These are phyloP conservation scores for Nannospalax galili DNA, from an alignment of 2,113 vertebrate species.

Conservation along the genomic window DNA sequence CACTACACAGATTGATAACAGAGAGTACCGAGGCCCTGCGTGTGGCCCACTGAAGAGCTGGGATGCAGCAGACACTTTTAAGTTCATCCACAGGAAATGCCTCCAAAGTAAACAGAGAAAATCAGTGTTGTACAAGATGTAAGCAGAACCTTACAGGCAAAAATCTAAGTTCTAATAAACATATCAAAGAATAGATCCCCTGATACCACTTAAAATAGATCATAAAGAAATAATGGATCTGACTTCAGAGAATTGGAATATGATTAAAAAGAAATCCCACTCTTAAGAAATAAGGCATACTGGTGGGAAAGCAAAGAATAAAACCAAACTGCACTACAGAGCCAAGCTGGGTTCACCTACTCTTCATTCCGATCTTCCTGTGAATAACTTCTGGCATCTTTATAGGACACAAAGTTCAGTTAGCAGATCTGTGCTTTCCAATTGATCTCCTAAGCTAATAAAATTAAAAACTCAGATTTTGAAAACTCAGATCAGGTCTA, in stretches of 20 bases:
- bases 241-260: conserved; percentile 27
- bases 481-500: conserved; percentile 16
- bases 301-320: background rate
- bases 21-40: background rate
- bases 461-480: conserved; percentile 37
- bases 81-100: conserved; percentile 3
- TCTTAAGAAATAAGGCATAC: background rate
- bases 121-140: background rate
- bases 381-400: background rate
- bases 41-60: rapidly evolving
- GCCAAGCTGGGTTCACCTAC: background rate
- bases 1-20: background rate
- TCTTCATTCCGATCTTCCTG: background rate
- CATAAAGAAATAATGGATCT: conserved; percentile 38
- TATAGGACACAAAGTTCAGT: conserved; percentile 11
- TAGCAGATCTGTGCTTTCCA: conserved; percentile 7
- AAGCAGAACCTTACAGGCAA: conserved; percentile 31
- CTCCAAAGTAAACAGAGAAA: conserved; percentile 50
- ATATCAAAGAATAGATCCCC: background rate
- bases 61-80: background rate
- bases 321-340: background rate
- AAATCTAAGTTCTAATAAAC: conserved; percentile 49
- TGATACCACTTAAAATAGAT: conserved; percentile 51
- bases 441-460: background rate
- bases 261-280: conserved; percentile 52